Conservation (phyloP, 1,140 invertebrate species). For the Drosophila leontia region DNA sequence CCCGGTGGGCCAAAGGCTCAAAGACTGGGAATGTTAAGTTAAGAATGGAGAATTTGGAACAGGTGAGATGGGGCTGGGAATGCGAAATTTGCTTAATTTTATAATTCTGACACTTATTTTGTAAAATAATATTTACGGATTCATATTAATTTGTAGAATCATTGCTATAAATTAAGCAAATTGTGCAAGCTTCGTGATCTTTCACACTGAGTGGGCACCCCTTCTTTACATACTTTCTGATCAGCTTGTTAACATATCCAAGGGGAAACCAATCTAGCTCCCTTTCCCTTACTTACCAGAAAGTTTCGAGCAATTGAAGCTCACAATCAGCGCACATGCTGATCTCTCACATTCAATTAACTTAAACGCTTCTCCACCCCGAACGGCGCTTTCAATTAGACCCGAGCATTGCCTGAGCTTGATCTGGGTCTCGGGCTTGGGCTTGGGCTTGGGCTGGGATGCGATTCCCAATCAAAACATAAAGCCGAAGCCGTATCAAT, state of each 20-base stretch:
- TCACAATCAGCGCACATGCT: slow-evolving; percentile 37
- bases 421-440: background rate
- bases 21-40: slow-evolving; percentile 13
- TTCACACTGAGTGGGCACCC: background rate
- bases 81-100: too few species aligned
- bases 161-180: background rate
- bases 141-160: background rate
- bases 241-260: background rate
- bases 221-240: background rate
- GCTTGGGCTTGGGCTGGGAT: slow-evolving; percentile 2
- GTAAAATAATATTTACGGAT: background rate
- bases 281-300: slow-evolving; percentile 4
- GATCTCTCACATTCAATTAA: slow-evolving; percentile 62
- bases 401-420: slow-evolving; percentile 22
- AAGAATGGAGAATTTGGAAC: slow-evolving; percentile 17
- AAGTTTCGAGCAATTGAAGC: background rate
- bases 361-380: slow-evolving; percentile 66
- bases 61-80: slow-evolving; percentile 35
- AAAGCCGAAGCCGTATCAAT: slow-evolving; percentile 63
- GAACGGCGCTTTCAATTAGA: slow-evolving; percentile 69
- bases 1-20: slow-evolving; percentile 51
- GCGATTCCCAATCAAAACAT: slow-evolving; percentile 45
- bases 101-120: background rate
- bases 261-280: background rate
- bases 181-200: background rate